Percentiles rank a stretch among this genome's conserved stretches.
Conservation (phyloP, 2,113 vertebrate species). For the Alethe diademata region DNA sequence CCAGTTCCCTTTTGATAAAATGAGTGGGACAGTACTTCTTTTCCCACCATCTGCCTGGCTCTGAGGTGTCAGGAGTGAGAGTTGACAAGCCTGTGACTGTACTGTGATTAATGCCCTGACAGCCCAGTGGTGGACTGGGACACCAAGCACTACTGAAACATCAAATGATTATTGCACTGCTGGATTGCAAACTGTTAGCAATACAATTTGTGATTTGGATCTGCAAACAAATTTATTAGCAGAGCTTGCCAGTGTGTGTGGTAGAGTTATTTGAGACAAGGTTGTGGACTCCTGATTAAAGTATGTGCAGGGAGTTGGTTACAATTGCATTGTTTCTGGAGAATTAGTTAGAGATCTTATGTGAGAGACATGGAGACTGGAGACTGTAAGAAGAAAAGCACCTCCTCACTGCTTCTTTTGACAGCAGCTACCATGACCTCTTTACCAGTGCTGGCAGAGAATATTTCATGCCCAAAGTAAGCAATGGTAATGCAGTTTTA, state of each 20-base stretch:
- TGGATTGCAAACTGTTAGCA: background rate
- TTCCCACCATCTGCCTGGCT: background rate
- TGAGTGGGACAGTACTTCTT: background rate
- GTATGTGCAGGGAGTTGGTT: background rate
- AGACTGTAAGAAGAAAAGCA: background rate
- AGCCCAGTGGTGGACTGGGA: rapidly evolving
- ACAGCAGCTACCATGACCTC: background rate
- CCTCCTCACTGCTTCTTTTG: background rate
- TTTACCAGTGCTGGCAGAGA: background rate
- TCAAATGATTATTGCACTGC: rapidly evolving
- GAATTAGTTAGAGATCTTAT: background rate
- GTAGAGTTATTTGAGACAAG: background rate
- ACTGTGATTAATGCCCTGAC: background rate
- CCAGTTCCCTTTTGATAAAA: background rate
- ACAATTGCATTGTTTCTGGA: background rate
- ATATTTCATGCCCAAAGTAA: background rate
- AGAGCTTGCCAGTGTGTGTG: background rate
- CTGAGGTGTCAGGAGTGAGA: background rate
- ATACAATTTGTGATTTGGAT: background rate
- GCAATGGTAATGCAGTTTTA: background rate
- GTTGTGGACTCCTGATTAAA: background rate
- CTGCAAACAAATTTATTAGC: background rate
- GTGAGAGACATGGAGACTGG: background rate
- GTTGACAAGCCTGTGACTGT: background rate
- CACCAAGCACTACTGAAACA: background rate